phyloP scores from a whole-genome alignment of 2,797 vertebrate genomes.

The Lemur catta region DNA sequence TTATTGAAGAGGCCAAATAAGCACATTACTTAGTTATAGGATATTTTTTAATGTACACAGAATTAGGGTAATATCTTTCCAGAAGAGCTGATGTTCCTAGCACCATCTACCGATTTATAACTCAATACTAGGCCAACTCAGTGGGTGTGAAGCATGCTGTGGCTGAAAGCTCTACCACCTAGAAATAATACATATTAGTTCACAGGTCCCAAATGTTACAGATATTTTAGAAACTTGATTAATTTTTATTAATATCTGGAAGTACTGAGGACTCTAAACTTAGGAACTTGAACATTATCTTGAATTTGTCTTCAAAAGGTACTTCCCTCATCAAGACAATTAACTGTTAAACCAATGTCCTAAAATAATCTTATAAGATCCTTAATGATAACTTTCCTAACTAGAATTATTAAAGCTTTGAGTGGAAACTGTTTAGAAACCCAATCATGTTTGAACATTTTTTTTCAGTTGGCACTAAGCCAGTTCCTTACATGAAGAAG shows the following conservation, averaged over 20 bases:
- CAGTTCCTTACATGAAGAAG: background rate
- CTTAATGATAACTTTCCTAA: background rate
- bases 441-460: background rate
- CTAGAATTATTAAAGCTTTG: background rate
- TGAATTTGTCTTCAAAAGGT: background rate
- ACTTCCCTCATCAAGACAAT: background rate
- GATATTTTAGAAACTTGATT: background rate
- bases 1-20: background rate
- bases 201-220: background rate
- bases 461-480: background rate
- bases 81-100: background rate
- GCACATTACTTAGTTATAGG: background rate
- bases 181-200: background rate
- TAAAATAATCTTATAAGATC: background rate
- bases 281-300: background rate
- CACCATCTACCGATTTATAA: background rate
- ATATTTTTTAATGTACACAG: background rate
- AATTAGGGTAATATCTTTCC: background rate
- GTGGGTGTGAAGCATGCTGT: background rate
- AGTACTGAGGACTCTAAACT: background rate
- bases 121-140: background rate
- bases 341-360: background rate
- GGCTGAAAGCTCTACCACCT: background rate
- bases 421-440: background rate
- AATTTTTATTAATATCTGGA: constrained; percentile 15